Evolutionary conservation across 2,797 vertebrate genomes (phyloP).

Genomic region (Danio aesculapii): DNA sequence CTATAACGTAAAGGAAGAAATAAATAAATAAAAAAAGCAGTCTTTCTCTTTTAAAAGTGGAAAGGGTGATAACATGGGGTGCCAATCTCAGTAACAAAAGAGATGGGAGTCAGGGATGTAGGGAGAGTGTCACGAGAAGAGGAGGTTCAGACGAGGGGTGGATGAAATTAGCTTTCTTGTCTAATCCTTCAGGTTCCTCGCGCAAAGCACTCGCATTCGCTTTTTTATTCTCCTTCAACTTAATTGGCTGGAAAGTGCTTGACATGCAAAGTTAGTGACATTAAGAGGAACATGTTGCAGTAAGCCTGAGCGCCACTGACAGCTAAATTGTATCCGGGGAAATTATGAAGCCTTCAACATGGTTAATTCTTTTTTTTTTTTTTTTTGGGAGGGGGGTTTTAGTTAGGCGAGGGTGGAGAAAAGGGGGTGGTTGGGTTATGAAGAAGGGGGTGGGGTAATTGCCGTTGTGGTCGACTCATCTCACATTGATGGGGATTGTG

Average conservation of each 20-base stretch:
- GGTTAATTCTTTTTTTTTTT: conserved; percentile 84
- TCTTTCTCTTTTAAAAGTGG: conserved; percentile 74
- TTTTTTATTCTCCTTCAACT: conserved; percentile 83
- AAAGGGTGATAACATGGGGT: conserved; percentile 94
- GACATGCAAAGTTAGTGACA: conserved; percentile 99
- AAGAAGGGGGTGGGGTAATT: conserved; percentile 88
- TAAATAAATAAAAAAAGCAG: not conserved
- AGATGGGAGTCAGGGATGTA: conserved; percentile 84
- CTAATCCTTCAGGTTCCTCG: conserved; percentile 99
- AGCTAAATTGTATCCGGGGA: conserved; percentile 99
- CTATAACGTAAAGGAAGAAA: conserved; percentile 30
- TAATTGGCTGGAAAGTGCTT: conserved; percentile 99
- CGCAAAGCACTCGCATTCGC: conserved; percentile 86
- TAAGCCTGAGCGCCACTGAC: conserved; percentile 99
- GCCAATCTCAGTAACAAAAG: conserved; percentile 93
- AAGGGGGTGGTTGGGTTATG: conserved; percentile 54
- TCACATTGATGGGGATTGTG: conserved; percentile 81
- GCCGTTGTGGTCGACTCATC: conserved; percentile 87
- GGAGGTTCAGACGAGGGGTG: conserved; percentile 59
- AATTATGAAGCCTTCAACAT: conserved; percentile 99
- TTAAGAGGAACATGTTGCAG: conserved; percentile 91
- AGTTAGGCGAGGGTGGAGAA: conserved; percentile 48
- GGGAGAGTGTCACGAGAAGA: conserved; percentile 49
- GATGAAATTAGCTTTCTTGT: conserved; percentile 95
- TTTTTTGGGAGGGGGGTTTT: conserved; percentile 63